Percentiles rank a stretch among this genome's conserved stretches.
phyloP scores from a whole-genome alignment of 2,888 invertebrate genomes.

The Xestoiulus laeticollis region DNA sequence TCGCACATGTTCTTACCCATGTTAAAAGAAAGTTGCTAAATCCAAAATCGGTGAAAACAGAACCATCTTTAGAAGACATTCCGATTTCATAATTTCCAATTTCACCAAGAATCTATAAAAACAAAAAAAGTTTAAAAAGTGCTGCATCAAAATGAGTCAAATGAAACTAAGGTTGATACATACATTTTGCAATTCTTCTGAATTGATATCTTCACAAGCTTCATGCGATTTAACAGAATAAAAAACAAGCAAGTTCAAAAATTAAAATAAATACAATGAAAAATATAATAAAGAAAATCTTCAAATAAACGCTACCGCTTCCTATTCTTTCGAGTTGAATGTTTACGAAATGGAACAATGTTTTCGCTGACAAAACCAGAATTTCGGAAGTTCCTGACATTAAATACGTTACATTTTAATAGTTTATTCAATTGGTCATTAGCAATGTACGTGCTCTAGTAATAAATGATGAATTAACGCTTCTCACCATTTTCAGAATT shows the following conservation, averaged over 20 bases:
- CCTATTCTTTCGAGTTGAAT: neutral
- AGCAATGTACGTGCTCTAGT: neutral
- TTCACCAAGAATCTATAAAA: neutral
- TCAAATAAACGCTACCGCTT: neutral
- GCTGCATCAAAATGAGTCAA: neutral
- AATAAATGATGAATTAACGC: neutral
- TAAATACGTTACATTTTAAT: neutral
- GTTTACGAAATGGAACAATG: neutral
- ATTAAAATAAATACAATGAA: neutral
- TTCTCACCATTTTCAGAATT: neutral
- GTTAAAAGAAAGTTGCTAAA: neutral
- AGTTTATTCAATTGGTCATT: neutral
- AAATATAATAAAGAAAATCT: too few species aligned
- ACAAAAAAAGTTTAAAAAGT: neutral
- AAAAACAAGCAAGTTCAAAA: neutral
- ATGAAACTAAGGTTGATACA: neutral
- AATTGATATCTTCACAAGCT: neutral
- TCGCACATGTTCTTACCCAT: neutral
- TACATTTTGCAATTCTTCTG: neutral
- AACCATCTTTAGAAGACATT: neutral
- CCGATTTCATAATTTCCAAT: neutral
- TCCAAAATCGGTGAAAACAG: neutral
- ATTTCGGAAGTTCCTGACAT: neutral
- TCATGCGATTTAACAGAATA: neutral
- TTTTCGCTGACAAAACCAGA: neutral